phyloP scores from a whole-genome alignment of 2,797 vertebrate species.

The Dromococcyx pavoninus region DNA sequence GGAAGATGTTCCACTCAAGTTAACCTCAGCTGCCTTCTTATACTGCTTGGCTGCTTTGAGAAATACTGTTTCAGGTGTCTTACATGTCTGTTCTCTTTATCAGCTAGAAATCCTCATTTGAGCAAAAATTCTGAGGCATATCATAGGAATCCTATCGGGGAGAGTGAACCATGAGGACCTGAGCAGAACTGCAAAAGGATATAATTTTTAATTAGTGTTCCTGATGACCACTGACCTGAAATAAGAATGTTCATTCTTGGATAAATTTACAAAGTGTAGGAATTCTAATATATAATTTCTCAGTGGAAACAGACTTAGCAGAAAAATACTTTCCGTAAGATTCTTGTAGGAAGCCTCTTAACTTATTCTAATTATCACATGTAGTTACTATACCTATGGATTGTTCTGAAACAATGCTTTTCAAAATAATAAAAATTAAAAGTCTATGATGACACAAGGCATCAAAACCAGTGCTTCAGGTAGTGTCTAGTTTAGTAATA shows the following conservation, averaged over 20 bases:
- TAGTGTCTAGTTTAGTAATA: not conserved
- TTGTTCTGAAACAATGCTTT: not conserved
- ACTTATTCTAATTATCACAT: not conserved
- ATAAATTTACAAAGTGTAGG: not conserved
- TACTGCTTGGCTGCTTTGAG: not conserved
- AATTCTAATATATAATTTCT: not conserved
- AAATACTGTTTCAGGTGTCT: not conserved
- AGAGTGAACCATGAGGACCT: not conserved
- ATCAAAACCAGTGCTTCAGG: not conserved
- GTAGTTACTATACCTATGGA: not conserved
- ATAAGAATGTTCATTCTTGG: not conserved
- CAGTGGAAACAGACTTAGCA: not conserved
- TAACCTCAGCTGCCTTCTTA: not conserved
- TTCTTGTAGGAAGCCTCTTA: not conserved
- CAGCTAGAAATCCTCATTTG: not conserved
- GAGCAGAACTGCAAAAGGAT: not conserved
- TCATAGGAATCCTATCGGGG: not conserved
- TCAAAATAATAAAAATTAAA: not conserved
- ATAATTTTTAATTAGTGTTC: not conserved
- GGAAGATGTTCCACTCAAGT: not conserved
- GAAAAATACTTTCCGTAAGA: not conserved
- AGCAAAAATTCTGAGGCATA: not conserved
- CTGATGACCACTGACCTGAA: not conserved
- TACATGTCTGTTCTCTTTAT: not conserved
- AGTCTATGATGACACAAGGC: not conserved